Base-by-base conservation (phyloP, 2,113 vertebrate species). In the Xenotilapia longispinis region DNA sequence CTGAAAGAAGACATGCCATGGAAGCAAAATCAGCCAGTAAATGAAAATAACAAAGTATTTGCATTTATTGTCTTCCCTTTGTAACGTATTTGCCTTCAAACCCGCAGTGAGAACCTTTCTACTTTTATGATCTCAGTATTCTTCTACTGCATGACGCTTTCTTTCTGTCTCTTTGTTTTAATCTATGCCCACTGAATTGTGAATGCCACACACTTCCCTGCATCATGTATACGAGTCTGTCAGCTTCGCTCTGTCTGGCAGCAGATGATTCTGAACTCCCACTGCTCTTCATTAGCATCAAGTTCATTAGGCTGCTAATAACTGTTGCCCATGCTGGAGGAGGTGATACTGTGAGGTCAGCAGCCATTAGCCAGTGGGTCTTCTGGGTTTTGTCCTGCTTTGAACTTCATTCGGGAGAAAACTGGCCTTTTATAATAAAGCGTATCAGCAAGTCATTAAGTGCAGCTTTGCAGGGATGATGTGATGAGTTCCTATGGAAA, bases 251-350 rank as follows among this genome's bases (percentile, higher is more conserved):
- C 47, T 21, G 60, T 54, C 53, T 38, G 84, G 60, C 89, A 15
- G 15, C 21, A 55, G 40, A 89, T 31, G 86, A 85, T 80, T 75
- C 60, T 54, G 68, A 83, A 60, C 81, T 91, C 88, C 91, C 84
- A 7, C 73, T 33, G 84, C 85, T 89, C 88, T 45, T 91, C 90
- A 88, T 92, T 92, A 94, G 86, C 91, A 15, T 65, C 13, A 3
- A 80, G 60, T 75, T 93, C 92, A 91, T 93, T 89, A 91, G 84
- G 86, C 58, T 65, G 90, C 82, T 93, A 81, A 83, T 90, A 91
- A 90, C 89, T 91, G 91, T 89, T 80, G 65, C 57, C 80, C 3
- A 6, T 17, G 83, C 42, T 63, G 79, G 85, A 87, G 65, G 85
- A 70, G 70, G 82, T 53, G 47, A 73, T 7, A 4, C 15, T 9